Evolutionary conservation across 2,797 vertebrate species (phyloP).

Genomic region (Manis javanica): DNA sequence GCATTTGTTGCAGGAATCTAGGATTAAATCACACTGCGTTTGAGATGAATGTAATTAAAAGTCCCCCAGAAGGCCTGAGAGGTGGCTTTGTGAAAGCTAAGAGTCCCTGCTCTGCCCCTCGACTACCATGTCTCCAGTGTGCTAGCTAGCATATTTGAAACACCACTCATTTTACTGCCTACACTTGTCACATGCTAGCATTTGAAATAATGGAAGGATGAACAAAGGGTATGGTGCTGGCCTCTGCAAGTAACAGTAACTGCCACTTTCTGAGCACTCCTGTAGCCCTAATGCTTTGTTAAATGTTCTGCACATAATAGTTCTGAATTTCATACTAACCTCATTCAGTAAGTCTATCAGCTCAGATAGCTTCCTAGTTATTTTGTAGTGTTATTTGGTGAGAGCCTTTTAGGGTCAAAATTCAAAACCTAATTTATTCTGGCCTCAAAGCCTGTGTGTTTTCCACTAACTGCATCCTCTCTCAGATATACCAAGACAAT

Average conservation of each 20-base stretch:
- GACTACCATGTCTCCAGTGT: neutral
- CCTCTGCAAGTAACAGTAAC: neutral
- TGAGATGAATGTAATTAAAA: neutral
- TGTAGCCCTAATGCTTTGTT: neutral
- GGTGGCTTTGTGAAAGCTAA: neutral
- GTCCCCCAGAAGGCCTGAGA: neutral
- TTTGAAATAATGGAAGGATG: neutral
- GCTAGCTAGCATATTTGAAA: neutral
- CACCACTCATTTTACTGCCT: neutral
- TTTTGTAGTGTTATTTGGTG: neutral
- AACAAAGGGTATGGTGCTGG: neutral
- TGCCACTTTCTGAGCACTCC: neutral
- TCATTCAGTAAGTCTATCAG: neutral
- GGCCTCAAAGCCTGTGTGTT: neutral
- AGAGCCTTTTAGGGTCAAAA: neutral
- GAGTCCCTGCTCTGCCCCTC: neutral
- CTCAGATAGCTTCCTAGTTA: neutral
- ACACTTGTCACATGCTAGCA: neutral
- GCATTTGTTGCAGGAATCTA: conserved; percentile 33
- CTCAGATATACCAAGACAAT: neutral
- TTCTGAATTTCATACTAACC: neutral
- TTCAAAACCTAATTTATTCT: neutral
- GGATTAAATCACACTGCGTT: conserved; percentile 48
- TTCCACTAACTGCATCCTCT: neutral
- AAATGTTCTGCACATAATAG: neutral